Base-by-base conservation (phyloP, 2,113 vertebrate species). In the Edolisoma coerulescens region DNA sequence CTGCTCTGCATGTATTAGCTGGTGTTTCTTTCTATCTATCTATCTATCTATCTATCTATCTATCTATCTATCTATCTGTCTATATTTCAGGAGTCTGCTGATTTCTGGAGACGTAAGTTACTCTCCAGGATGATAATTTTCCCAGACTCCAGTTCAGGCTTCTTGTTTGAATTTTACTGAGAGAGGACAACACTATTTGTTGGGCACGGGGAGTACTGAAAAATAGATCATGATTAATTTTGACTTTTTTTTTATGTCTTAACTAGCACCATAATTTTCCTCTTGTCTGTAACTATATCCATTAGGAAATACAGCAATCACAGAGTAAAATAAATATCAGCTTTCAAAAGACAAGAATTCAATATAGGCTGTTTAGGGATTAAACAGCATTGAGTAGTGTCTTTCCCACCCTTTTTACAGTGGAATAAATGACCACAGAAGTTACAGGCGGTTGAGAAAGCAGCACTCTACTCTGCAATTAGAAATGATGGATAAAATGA, bases 401-500 rank as follows among this genome's bases (percentile, higher is more conserved):
- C n/a, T 83, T 85, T 91, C 61, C 33, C 33, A 81, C 15, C 19
- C 52, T 77, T 88, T 93, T 86, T 95, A 18, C 20, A 32, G 18
- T 52, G 33, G 39, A 86, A 91, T 88, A 96, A 86, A 91, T 90
- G 78, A 88, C 76, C 78, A 52, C 22, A 74, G 23, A 80, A 86
- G 37, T 84, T 92, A 61, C n/a, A 95, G 67, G 85, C 63, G 56
- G 35, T 84, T 85, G 84, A 88, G 79, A 73, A 94, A 83, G 35
- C 76, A 78, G 44, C 54, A 69, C 68, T 89, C 24, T 50, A 35
- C 57, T 76, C 59, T 93, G 78, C 85, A 93, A 84, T 95, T 93
- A 93, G 70, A 87, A 96, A 68, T 88, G n/a, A 95, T 86, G 91
- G 68, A 95, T 95, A 90, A 96, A 97, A 95, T 67, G 39, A 90